Evolutionary conservation across 2,113 vertebrate genomes (phyloP), one percentile per base, ranked within the genome.

Genomic region (Campylorhamphus procurvoides): DNA sequence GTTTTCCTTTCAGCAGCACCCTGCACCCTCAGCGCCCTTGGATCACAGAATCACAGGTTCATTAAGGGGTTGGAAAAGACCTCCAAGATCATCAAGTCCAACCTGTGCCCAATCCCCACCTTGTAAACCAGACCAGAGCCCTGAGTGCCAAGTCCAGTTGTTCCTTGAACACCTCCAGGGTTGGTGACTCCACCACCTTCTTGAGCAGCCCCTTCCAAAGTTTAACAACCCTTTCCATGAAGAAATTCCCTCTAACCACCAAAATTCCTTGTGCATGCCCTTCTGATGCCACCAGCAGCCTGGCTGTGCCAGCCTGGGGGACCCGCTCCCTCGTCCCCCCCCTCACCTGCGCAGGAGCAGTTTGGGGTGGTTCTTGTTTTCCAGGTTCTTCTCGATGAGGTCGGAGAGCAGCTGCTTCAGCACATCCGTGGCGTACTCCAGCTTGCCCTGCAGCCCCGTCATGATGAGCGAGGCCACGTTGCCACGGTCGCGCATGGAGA

Each of bases 331-430:
- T 23, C 7, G 4, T 29, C 5, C 50, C 47, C 42, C 15, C 18
- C 4, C 3, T 67, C 66, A 99, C 99, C 99, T 99, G 96, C 99
- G 98, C 91, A 99, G 98, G 33, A 99, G 98, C 93, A 99, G 98
- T 69, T 99, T 99, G 91, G 99, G 99, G 81, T 99, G 99, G 97
- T 99, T 99, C 98, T 99, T 99, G 98, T 99, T 99, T 95, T 99
- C 99, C 97, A 99, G 98, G 98, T 99, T 99, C 97, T 99, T 99
- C 84, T 99, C 99, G 18, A 99, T 99, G 97, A 99, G 99, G 97
- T 99, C 99, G 0, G 99, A 99, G 42, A 99, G 98, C 80, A 99
- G 98, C 97, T 99, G 99, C 87, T 99, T 99, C 40, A 99, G 98
- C 55, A 99, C 99, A 5, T 99, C 99, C 0, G 99, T 99, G 95